These are phyloP conservation scores for Hesperia comma DNA, from an alignment of 2,888 invertebrate species.

Conservation along the genomic window DNA sequence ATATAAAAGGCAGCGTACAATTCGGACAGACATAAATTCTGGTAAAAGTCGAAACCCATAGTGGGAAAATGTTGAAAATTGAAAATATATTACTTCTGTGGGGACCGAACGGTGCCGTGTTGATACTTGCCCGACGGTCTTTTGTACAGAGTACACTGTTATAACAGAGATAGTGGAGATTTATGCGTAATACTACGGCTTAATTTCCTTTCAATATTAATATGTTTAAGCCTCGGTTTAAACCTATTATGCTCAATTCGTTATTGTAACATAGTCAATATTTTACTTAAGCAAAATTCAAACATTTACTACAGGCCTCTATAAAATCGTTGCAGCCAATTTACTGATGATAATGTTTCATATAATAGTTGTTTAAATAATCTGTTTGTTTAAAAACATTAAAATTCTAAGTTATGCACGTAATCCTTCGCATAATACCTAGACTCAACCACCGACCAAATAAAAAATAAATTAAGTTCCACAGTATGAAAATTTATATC, in stretches of 20 bases:
- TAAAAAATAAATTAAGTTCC: neutral
- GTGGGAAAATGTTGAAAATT: constrained; percentile 70
- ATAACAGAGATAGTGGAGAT: constrained; percentile 72
- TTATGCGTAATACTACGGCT: constrained; percentile 51
- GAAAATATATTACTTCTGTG: constrained; percentile 77
- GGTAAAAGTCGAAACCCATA: constrained; percentile 65
- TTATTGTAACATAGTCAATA: constrained; percentile 11
- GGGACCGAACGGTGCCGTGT: constrained; percentile 57
- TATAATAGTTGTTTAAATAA: no score
- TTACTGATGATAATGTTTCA: neutral
- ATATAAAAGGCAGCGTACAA: constrained; percentile 25
- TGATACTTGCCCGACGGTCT: constrained; percentile 60
- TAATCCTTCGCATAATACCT: no score
- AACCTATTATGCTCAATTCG: constrained; percentile 53
- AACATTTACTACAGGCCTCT: neutral
- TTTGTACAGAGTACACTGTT: constrained; percentile 68
- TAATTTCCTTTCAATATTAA: constrained; percentile 51
- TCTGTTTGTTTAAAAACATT: no score
- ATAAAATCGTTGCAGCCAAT: neutral
- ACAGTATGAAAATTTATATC: neutral
- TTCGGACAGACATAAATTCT: constrained; percentile 61
- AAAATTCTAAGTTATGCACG: no score
- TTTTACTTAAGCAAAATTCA: constrained; percentile 4
- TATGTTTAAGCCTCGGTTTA: constrained; percentile 46
- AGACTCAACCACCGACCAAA: neutral